Percentiles rank a stretch among this genome's conserved stretches.
Conservation (phyloP, 2,113 vertebrate species). For the Neolamprologus brichardi region DNA sequence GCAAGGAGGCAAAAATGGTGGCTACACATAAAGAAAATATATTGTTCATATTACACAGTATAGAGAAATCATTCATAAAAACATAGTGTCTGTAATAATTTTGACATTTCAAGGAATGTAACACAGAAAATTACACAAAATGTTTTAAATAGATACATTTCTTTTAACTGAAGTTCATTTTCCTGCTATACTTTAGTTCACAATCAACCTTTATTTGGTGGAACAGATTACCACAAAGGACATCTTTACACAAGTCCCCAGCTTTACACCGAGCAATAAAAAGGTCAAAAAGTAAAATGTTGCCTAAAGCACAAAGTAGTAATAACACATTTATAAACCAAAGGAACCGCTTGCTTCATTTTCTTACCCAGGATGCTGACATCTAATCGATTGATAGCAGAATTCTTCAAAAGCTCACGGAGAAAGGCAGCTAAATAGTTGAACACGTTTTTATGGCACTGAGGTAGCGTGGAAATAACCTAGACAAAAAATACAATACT, state of each 20-base stretch:
- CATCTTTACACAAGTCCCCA: background rate
- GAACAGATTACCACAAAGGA: background rate
- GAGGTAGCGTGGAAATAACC: conserved; percentile 81
- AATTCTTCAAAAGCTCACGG: conserved; percentile 84
- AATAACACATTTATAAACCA: background rate
- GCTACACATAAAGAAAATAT: conserved; percentile 62
- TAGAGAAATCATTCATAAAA: background rate
- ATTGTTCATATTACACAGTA: background rate
- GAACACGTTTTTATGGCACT: conserved; percentile 89
- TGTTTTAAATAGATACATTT: background rate
- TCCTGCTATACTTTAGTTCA: background rate
- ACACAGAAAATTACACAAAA: background rate
- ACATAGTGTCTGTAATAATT: background rate
- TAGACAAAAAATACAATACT: conserved; percentile 40
- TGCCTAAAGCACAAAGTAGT: background rate
- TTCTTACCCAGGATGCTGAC: conserved; percentile 83
- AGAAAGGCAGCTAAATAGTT: conserved; percentile 89
- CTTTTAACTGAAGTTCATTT: background rate
- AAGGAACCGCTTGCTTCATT: background rate
- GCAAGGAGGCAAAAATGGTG: conserved; percentile 83
- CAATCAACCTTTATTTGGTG: background rate
- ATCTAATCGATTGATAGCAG: conserved; percentile 84
- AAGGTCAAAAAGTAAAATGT: background rate
- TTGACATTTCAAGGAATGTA: background rate
- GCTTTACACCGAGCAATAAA: background rate